A percentile compares a stretch with the other conserved stretches of the same genome.
Evolutionary conservation across 1,140 invertebrate species (phyloP).

Genomic region (Probaryconus sp.): DNA sequence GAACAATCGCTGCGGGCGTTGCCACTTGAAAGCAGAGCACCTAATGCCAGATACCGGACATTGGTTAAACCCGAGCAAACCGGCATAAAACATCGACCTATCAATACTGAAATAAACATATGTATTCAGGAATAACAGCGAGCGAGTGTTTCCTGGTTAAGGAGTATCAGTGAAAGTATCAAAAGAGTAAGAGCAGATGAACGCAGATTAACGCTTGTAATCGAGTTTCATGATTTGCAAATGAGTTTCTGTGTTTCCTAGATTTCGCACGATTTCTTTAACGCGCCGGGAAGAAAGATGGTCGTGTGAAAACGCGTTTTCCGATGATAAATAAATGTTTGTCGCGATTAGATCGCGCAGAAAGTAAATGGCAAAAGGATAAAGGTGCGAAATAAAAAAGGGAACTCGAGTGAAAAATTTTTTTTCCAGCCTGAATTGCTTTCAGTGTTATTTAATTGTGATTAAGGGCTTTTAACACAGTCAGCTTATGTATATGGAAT

Average conservation of each 20-base stretch:
- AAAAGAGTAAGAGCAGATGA: slow-evolving; percentile 12
- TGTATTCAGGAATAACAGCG: slow-evolving; percentile 7
- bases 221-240: slow-evolving; percentile 36
- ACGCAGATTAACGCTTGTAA: slow-evolving; percentile 25
- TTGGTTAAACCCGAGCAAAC: slow-evolving; percentile 67
- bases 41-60: slow-evolving; percentile 75
- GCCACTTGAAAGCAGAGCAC: slow-evolving; percentile 70
- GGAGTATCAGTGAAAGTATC: slow-evolving; percentile 55
- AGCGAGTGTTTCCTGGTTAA: slow-evolving; percentile 28
- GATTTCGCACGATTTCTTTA: slow-evolving; percentile 50
- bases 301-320: slow-evolving; percentile 14
- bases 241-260: slow-evolving; percentile 28
- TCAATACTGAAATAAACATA: slow-evolving; percentile 30
- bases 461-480: too few relatives aligned
- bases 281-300: background rate
- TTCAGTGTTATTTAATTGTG: too few relatives aligned
- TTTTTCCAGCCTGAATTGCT: too few relatives aligned
- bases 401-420: background rate
- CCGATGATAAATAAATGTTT: slow-evolving; percentile 5
- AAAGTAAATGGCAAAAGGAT: too few relatives aligned
- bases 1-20: slow-evolving; percentile 75
- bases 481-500: too few relatives aligned
- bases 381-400: too few relatives aligned
- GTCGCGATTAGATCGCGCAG: too few relatives aligned
- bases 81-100: slow-evolving; percentile 51